Conservation (phyloP, 2,113 vertebrate species). For the Gila orcuttii region DNA sequence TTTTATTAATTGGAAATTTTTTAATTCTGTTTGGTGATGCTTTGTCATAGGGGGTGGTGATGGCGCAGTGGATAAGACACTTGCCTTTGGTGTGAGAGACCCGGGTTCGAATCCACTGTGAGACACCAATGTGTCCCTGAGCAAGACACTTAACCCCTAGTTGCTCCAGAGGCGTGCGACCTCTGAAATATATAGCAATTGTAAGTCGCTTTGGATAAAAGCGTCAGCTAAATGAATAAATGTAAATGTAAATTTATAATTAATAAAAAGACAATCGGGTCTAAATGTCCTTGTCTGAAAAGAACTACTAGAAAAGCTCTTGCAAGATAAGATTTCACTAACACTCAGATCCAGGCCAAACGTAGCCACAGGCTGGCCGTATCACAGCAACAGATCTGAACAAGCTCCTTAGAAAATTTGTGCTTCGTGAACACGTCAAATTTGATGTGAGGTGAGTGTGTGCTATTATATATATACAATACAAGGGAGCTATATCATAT, state of each 20-base stretch:
- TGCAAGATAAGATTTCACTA: conserved; percentile 1
- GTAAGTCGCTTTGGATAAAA: too few species aligned
- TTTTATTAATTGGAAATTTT: neutral
- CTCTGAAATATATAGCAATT: too few species aligned
- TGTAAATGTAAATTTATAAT: too few species aligned
- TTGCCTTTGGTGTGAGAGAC: too few species aligned
- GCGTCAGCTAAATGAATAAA: too few species aligned
- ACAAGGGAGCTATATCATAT: neutral
- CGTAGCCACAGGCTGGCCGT: conserved; percentile 23
- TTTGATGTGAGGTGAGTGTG: neutral
- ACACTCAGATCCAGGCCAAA: conserved; percentile 25
- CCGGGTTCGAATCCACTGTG: too few species aligned
- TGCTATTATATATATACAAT: neutral
- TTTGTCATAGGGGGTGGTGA: too few species aligned
- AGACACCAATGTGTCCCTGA: too few species aligned
- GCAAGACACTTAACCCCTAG: too few species aligned
- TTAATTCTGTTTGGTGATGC: neutral
- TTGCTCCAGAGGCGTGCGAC: too few species aligned
- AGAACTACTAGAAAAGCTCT: neutral
- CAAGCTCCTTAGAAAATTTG: conserved; percentile 22
- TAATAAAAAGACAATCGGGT: neutral
- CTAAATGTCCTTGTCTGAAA: neutral
- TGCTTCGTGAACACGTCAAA: neutral
- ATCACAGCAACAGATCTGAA: conserved; percentile 13
- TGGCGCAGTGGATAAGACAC: too few species aligned